Evolutionary conservation across 37 sponge, comb jelly and placozoan species (phyloP).

Genomic region (Chondrosia reniformis): DNA sequence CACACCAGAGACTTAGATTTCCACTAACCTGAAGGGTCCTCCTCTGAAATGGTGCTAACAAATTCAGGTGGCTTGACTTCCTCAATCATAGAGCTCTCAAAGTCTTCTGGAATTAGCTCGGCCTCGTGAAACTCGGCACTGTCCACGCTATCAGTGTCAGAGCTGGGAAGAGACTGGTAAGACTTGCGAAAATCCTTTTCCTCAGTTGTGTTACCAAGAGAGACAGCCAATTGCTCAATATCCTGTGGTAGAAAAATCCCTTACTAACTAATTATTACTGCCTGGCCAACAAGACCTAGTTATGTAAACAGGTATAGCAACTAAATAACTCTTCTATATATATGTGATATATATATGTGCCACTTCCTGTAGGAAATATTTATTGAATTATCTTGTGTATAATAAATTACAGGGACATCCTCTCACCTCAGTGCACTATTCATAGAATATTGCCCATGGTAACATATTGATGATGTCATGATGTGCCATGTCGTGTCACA

Average conservation of each 20-base stretch:
- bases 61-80: neutral
- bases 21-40: conserved; percentile 46
- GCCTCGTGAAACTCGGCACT: conserved; percentile 60
- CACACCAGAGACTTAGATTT: neutral
- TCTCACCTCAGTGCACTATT: too few relatives aligned
- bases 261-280: too few relatives aligned
- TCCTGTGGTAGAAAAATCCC: neutral
- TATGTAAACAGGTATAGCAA: too few relatives aligned
- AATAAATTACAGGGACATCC: too few relatives aligned
- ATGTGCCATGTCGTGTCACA: too few relatives aligned
- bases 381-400: too few relatives aligned
- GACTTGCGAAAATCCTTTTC: conserved; percentile 9
- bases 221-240: neutral
- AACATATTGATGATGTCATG: too few relatives aligned
- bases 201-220: neutral
- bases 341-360: too few relatives aligned
- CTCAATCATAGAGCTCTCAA: conserved; percentile 4
- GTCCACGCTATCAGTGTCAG: conserved; percentile 6
- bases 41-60: conserved; percentile 49
- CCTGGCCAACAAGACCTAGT: too few relatives aligned
- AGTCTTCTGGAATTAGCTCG: conserved; percentile 17
- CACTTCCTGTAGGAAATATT: too few relatives aligned
- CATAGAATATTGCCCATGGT: too few relatives aligned
- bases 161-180: conserved; percentile 11
- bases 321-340: too few relatives aligned